A percentile compares a stretch with the other conserved stretches of the same genome.
Evolutionary conservation across 2,888 invertebrate species (phyloP).

Genomic region (Eudemis profundana): DNA sequence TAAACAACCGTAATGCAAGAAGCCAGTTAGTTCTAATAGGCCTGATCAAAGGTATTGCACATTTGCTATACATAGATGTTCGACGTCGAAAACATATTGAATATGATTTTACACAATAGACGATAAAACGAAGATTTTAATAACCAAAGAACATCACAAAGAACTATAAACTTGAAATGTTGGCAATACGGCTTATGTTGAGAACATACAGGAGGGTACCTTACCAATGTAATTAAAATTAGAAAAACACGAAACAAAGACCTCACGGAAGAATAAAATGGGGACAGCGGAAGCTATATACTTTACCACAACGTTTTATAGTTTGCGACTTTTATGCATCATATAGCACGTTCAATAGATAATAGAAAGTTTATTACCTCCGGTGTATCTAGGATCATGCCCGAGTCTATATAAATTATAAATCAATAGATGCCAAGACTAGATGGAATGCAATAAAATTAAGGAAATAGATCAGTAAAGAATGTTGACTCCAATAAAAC

Average conservation of each 20-base stretch:
- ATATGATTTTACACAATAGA: not conserved
- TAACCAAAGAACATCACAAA: not conserved
- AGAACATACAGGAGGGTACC: too few relatives aligned
- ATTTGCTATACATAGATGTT: not conserved
- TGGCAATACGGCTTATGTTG: too few relatives aligned
- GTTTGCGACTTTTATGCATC: constrained; percentile 64
- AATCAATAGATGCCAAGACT: constrained; percentile 6
- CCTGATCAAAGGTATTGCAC: constrained; percentile 1
- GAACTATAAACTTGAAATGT: not conserved
- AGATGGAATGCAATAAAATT: constrained; percentile 35
- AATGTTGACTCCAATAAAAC: not conserved
- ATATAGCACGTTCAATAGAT: constrained; percentile 62
- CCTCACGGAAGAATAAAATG: constrained; percentile 16
- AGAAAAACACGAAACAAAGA: constrained; percentile 2
- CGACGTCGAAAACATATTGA: not conserved
- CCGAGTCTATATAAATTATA: constrained; percentile 16
- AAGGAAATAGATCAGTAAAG: constrained; percentile 13
- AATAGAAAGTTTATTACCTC: constrained; percentile 75
- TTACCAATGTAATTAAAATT: not conserved
- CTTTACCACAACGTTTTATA: constrained; percentile 48
- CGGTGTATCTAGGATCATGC: constrained; percentile 53
- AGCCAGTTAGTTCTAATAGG: constrained; percentile 18
- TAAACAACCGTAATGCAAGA: constrained; percentile 29
- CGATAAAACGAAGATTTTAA: constrained; percentile 1
- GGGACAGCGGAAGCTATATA: constrained; percentile 36